Percentiles rank a stretch among this genome's conserved stretches.
phyloP scores from a whole-genome alignment of 1,140 invertebrate species.

The Drosophila sturtevanti region DNA sequence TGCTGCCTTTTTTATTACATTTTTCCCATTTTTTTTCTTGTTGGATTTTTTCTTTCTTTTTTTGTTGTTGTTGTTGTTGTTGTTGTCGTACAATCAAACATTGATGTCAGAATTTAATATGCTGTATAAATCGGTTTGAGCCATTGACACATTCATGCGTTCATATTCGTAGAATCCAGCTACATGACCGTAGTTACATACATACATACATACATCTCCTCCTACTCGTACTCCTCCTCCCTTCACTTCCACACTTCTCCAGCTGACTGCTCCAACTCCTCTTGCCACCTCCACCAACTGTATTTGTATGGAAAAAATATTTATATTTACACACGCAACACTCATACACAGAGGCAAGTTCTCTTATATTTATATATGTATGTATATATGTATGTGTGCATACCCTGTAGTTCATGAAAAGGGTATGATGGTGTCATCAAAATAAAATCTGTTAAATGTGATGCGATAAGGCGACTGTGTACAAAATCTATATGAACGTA shows the following conservation, averaged over 20 bases:
- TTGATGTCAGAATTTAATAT: conserved; percentile 82
- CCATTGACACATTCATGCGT: conserved; percentile 79
- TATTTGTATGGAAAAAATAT: conserved; percentile 62
- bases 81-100: conserved; percentile 63
- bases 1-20: conserved; percentile 26
- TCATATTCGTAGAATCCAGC: conserved; percentile 57
- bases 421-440: background rate
- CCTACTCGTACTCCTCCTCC: background rate
- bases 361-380: conserved; percentile 19
- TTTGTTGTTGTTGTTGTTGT: background rate
- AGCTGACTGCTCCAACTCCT: too few relatives aligned
- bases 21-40: conserved; percentile 43
- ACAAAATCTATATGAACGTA: too few relatives aligned
- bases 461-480: too few relatives aligned
- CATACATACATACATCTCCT: conserved; percentile 4
- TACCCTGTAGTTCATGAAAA: background rate
- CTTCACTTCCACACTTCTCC: background rate
- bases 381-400: conserved; percentile 14
- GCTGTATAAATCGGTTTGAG: conserved; percentile 81
- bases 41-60: conserved; percentile 34
- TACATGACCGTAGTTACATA: conserved; percentile 9
- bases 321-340: conserved; percentile 73
- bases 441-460: background rate
- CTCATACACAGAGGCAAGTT: conserved; percentile 42
- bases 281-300: background rate